Evolutionary conservation across 2,113 vertebrate genomes (phyloP), one percentile per base, ranked within the genome.

Genomic region (Budorcas taxicolor): DNA sequence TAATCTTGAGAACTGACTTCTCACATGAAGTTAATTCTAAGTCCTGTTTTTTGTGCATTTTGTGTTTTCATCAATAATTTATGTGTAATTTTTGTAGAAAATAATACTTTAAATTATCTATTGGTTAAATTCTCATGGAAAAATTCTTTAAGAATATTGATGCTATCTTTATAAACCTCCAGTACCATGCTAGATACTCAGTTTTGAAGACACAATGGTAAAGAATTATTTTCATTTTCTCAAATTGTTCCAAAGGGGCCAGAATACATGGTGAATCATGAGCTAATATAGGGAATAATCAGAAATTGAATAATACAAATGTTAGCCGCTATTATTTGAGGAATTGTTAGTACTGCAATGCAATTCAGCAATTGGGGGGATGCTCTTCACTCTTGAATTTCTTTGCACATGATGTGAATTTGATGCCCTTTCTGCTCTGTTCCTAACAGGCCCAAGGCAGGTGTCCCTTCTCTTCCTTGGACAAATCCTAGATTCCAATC

Each of bases 141-240:
- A 91, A 76, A 53, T 45, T 83, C 5, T 25, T 74, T 76, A 74
- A 92, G n/a, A 53, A 67, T 71, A 87, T 12, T 64, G 11, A 40
- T 86, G 40, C 7, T 76, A 0, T 71, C 12, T 91, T 97, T 64
- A 74, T 23, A 96, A 85, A 80, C 11, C 14, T 29, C 36, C 13
- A 81, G 6, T 6, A 81, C 23, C 67, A 78, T 52, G 27, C 10
- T 87, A 33, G 7, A 62, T 16, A 50, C 5, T 84, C 9, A 31
- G 3, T 40, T 87, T 58, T 27, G 11, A 21, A 50, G 15, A 4
- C 9, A 58, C 43, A 52, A 58, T n/a, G 43, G 2, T 6, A 57
- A 80, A 78, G n/a, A 90, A 84, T 87, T 90, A 57, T 64, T 90
- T 96, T 94, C 19, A 47, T 76, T 93, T 62, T 84, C 33, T 96